Base-by-base conservation (phyloP, 2,888 invertebrate species). In the Drosophila siamana region DNA sequence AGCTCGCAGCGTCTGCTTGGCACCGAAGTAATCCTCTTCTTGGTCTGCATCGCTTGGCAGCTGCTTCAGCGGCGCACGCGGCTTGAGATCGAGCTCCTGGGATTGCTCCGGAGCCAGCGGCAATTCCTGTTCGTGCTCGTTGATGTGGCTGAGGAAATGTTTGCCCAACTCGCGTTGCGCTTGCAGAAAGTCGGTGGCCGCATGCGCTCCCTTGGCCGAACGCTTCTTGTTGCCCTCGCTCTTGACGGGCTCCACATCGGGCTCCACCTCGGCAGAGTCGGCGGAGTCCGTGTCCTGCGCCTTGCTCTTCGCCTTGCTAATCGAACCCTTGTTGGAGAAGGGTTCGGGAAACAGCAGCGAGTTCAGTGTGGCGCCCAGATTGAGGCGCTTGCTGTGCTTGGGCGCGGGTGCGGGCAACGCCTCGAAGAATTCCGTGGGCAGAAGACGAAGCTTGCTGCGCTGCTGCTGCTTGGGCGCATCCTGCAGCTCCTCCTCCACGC, bases 341-440 rank as follows among this genome's bases (percentile, higher is more conserved):
- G 88, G 78, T 43, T 91, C 89, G 0, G 88, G 75, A 36, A 86
- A 89, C 6, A 88, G 66, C 8, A 90, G 47, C 0, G 87, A 77
- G 22, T 91, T 91, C 13, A 90, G 46, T 0, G 80, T 78, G n/a
- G 80, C 72, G 0, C 82, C 88, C 4, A 86, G 43, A 16, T 79
- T 81, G 28, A 76, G 22, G 1, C 61, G 70, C 16, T 86, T 85
- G 6, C 6, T 30, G 0, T 68, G 70, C 22, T 68, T 75, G 6
- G 57, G 30, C 2, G 55, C n/a, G 0, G 80, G 71, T 0, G 74
- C 48, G 0, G 90, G 85, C 7, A 87, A 33, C 0, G 86, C 73
- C 65, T 91, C 91, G 8, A 88, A 91, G 67, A 91, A 91, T 40
- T 91, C 91, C 0, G 89, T 88, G 8, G 88, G 90, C 9, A 89